Conservation (phyloP, 2,113 vertebrate genomes). For the Bagarius yarrelli region DNA sequence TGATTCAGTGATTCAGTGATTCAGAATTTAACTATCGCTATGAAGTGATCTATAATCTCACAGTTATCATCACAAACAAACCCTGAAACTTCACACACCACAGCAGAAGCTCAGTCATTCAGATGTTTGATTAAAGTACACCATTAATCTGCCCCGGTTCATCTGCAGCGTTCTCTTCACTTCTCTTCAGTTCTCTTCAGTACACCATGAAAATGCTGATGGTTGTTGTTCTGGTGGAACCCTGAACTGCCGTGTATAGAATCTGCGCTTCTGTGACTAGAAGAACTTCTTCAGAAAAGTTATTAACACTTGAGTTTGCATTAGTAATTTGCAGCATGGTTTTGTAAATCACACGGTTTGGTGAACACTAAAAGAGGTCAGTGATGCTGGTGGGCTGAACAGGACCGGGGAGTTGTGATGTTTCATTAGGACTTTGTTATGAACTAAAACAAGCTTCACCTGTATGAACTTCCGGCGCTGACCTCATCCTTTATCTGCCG, state of each 20-base stretch:
- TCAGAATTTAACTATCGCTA: no score
- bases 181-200: not conserved
- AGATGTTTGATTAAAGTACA: not conserved
- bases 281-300: not conserved
- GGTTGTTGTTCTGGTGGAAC: not conserved
- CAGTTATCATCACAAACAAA: not conserved
- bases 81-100: not conserved
- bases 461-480: constrained; percentile 79
- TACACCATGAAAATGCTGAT: not conserved
- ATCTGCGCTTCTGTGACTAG: no score
- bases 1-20: no score
- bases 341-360: no score
- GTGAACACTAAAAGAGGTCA: no score
- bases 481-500: constrained; percentile 88
- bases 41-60: no score
- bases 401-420: not conserved
- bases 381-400: not conserved
- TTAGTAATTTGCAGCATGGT: no score
- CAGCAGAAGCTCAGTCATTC: not conserved
- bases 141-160: not conserved
- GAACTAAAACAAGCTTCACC: constrained; percentile 66
- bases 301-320: no score
- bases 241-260: not conserved
- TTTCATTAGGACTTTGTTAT: not conserved
- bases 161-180: not conserved